These are phyloP conservation scores for Leuctra nigra DNA, from an alignment of 2,888 invertebrate species.

Conservation along the genomic window DNA sequence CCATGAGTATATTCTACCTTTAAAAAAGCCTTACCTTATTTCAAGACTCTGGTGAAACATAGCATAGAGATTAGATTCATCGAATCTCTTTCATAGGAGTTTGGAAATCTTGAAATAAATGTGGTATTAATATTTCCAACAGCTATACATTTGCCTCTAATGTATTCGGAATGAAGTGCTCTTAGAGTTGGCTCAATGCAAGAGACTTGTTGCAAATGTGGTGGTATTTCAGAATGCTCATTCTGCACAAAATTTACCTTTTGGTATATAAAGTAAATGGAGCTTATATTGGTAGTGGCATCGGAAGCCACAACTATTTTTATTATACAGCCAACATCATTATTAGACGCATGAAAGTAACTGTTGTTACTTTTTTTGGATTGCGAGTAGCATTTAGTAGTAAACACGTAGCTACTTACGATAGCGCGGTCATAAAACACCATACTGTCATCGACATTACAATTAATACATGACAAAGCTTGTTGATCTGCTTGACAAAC, in stretches of 20 bases:
- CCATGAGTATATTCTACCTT: too few species aligned
- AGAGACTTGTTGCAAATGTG: not conserved
- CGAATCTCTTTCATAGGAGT: not conserved
- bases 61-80: not conserved
- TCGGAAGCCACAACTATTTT: not conserved
- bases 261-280: not conserved
- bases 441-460: constrained; percentile 1
- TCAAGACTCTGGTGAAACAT: too few species aligned
- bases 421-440: constrained; percentile 4
- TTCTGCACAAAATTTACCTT: not conserved
- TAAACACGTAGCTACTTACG: not conserved
- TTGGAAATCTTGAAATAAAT: not conserved
- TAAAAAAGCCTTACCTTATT: too few species aligned
- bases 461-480: not conserved
- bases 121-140: not conserved
- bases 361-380: not conserved
- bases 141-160: not conserved
- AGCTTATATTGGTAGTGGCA: not conserved
- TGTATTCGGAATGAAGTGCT: not conserved
- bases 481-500: not conserved
- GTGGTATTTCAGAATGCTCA: not conserved
- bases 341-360: not conserved
- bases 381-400: not conserved
- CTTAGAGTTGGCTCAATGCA: not conserved
- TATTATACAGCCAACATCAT: not conserved